Conservation (phyloP, 2,797 vertebrate genomes). For the Ambastaia sidthimunki region DNA sequence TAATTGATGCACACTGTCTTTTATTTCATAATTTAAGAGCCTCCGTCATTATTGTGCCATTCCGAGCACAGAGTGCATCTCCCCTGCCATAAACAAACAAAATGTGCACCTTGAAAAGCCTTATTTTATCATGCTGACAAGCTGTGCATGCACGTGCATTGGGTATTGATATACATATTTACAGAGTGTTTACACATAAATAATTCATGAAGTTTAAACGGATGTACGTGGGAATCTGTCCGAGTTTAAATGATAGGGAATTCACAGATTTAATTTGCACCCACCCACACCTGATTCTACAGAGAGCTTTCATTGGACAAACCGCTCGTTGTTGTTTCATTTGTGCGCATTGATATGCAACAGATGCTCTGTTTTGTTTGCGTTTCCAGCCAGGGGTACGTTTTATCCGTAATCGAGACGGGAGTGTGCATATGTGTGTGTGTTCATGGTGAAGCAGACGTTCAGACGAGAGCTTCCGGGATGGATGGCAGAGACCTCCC, state of each 20-base stretch:
- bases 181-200: conserved; percentile 40
- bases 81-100: conserved; percentile 52
- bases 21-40: conserved; percentile 76
- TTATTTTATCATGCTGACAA: conserved; percentile 47
- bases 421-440: conserved; percentile 33
- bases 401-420: conserved; percentile 11
- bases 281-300: neutral
- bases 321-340: neutral
- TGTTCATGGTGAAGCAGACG: neutral
- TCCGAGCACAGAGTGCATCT: conserved; percentile 55
- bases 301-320: neutral
- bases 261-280: conserved; percentile 20
- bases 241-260: conserved; percentile 35
- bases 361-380: conserved; percentile 1
- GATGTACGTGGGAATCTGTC: conserved; percentile 19
- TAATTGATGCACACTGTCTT: conserved; percentile 75
- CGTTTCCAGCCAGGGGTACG: neutral
- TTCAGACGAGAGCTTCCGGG: no score
- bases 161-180: conserved; percentile 45
- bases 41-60: conserved; percentile 76
- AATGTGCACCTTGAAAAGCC: conserved; percentile 44
- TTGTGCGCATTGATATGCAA: neutral
- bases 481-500: conserved; percentile 32
- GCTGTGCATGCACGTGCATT: conserved; percentile 23
- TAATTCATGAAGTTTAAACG: conserved; percentile 51